phyloP scores from a whole-genome alignment of 2,888 invertebrate species.

The Amphipyra berbera region DNA sequence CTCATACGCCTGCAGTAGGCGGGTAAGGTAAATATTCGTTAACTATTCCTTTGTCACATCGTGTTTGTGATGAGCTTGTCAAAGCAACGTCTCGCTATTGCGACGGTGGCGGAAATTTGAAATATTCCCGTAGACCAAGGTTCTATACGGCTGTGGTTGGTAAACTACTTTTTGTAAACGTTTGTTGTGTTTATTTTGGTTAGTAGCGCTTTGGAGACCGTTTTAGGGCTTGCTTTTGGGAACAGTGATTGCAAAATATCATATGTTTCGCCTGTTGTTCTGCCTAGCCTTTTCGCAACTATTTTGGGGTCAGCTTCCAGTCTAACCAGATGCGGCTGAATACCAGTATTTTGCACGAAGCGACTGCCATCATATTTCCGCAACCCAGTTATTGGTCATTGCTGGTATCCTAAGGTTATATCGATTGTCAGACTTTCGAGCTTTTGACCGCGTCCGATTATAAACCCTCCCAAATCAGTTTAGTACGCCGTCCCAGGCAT shows the following conservation, averaged over 20 bases:
- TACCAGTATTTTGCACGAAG: too few species aligned
- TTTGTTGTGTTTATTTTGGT: neutral
- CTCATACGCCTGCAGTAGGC: conserved; percentile 50
- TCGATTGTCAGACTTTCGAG: too few species aligned
- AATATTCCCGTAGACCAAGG: conserved; percentile 40
- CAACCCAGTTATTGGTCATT: too few species aligned
- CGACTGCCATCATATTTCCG: too few species aligned
- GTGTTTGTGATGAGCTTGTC: conserved; percentile 73
- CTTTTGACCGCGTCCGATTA: too few species aligned
- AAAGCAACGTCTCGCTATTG: conserved; percentile 60
- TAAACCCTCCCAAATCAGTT: too few species aligned
- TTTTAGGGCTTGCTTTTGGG: neutral
- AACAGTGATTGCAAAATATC: neutral
- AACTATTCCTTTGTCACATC: conserved; percentile 82
- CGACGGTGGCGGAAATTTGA: conserved; percentile 51
- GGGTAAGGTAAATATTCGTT: conserved; percentile 75
- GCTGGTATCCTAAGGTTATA: too few species aligned
- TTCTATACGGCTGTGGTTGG: conserved; percentile 1
- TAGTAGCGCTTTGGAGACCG: neutral
- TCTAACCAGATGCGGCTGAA: too few species aligned
- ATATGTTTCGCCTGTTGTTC: too few species aligned
- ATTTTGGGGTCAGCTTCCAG: too few species aligned
- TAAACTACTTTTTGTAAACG: conserved; percentile 9
- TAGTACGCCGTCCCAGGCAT: too few species aligned
- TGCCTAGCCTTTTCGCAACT: too few species aligned